Conservation (phyloP, 1,140 invertebrate genomes). For the Bombyx mandarina region DNA sequence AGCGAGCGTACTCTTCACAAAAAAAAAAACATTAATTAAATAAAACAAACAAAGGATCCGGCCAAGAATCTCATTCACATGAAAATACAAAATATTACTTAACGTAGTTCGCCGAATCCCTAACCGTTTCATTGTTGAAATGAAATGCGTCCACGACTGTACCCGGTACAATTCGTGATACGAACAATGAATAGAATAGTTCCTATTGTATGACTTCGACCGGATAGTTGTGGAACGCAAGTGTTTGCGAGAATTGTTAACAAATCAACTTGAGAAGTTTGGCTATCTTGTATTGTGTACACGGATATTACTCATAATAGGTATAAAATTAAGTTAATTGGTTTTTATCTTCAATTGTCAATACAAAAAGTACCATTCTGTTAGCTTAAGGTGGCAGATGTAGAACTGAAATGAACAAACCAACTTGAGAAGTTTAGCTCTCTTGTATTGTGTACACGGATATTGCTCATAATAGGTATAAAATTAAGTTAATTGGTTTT, state of each 20-base stretch:
- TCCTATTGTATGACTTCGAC: slow-evolving; percentile 19
- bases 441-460: background rate
- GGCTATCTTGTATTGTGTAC: background rate
- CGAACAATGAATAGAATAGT: slow-evolving; percentile 17
- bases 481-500: too few species aligned
- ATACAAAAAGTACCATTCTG: too few species aligned
- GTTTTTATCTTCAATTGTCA: too few species aligned
- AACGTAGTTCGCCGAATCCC: background rate
- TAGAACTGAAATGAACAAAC: slow-evolving; percentile 8
- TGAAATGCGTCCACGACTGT: background rate
- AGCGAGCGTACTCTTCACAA: too few species aligned
- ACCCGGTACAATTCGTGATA: background rate
- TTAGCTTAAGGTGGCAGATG: too few species aligned
- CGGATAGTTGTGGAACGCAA: slow-evolving; percentile 10
- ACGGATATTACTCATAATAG: too few species aligned
- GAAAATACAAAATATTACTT: background rate
- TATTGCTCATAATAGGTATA: too few species aligned
- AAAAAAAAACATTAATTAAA: background rate
- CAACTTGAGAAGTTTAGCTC: slow-evolving; percentile 8
- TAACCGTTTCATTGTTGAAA: too few species aligned
- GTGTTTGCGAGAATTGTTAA: slow-evolving; percentile 19
- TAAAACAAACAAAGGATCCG: background rate
- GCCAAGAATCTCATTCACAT: background rate
- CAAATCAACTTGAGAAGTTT: slow-evolving; percentile 14
- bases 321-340: too few species aligned